Conservation (phyloP, 2,888 invertebrate genomes). For the Xestia ashworthii region DNA sequence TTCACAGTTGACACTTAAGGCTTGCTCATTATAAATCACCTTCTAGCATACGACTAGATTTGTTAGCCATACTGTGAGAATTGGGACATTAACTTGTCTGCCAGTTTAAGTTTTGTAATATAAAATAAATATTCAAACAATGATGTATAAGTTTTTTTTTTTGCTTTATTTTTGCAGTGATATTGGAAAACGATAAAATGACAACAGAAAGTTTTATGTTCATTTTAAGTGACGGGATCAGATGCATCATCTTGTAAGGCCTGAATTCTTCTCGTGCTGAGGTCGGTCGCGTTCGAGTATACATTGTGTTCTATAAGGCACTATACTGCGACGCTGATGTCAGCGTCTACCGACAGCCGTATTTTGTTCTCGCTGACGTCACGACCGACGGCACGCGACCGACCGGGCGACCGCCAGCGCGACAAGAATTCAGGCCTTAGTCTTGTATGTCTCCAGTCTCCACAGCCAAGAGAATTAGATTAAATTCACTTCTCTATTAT, state of each 20-base stretch:
- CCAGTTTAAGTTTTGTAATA: background rate
- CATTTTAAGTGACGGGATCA: background rate
- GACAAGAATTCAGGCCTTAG: too few relatives aligned
- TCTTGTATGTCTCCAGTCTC: too few relatives aligned
- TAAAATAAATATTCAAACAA: slow-evolving; percentile 1
- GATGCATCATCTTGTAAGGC: background rate
- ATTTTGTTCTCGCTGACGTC: too few relatives aligned
- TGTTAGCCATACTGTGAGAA: slow-evolving; percentile 47
- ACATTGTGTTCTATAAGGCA: too few relatives aligned
- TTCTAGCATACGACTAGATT: slow-evolving; percentile 34
- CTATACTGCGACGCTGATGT: too few relatives aligned
- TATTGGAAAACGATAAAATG: background rate
- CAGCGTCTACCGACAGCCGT: too few relatives aligned
- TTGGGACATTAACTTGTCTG: slow-evolving; percentile 33
- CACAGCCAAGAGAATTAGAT: too few relatives aligned
- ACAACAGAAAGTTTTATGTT: background rate
- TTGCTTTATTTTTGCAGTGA: background rate
- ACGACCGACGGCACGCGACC: too few relatives aligned
- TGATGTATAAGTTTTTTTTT: background rate
- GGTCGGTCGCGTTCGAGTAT: too few relatives aligned
- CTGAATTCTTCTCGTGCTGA: too few relatives aligned
- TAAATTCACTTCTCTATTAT: too few relatives aligned
- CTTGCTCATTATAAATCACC: slow-evolving; percentile 60
- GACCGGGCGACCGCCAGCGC: too few relatives aligned
- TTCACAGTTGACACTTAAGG: slow-evolving; percentile 50